These are phyloP conservation scores for Porites cylindrica DNA, from an alignment of 92 coral and sea anemone species.

Conservation along the genomic window DNA sequence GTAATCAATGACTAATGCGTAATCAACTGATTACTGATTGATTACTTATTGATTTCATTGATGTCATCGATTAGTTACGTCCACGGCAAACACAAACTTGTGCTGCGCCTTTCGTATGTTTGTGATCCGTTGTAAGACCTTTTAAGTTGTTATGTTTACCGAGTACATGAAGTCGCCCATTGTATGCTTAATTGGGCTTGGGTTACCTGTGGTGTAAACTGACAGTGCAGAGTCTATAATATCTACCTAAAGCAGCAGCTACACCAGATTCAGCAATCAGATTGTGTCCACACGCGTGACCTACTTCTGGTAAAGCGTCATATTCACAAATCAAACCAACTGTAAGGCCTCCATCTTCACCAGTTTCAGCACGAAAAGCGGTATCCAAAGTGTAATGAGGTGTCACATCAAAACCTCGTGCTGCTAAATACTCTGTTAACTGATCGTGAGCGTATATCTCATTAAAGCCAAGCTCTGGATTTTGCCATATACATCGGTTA, in stretches of 20 bases:
- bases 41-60: too few species aligned
- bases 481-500: conserved; percentile 80
- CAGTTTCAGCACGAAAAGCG: conserved; percentile 80
- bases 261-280: conserved; percentile 87
- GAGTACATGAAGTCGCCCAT: too few species aligned
- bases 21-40: too few species aligned
- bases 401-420: conserved; percentile 73
- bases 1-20: too few species aligned
- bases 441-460: conserved; percentile 79
- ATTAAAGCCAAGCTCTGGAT: conserved; percentile 75
- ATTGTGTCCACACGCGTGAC: conserved; percentile 92
- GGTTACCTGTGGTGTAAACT: too few species aligned
- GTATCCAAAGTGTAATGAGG: conserved; percentile 77
- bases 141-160: too few species aligned
- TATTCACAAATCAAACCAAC: conserved; percentile 79
- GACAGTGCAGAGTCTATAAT: too few species aligned
- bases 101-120: too few species aligned
- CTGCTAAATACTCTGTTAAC: conserved; percentile 72
- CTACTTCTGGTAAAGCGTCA: conserved; percentile 82
- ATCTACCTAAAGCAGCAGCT: conserved; percentile 76
- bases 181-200: too few species aligned
- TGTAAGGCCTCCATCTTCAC: conserved; percentile 47
- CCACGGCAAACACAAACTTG: too few species aligned
- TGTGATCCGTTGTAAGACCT: too few species aligned
- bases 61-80: too few species aligned